A percentile compares a stretch with the other conserved stretches of the same genome.
Evolutionary conservation across 2,888 invertebrate species (phyloP).

Genomic region (Cynaeus angustus): DNA sequence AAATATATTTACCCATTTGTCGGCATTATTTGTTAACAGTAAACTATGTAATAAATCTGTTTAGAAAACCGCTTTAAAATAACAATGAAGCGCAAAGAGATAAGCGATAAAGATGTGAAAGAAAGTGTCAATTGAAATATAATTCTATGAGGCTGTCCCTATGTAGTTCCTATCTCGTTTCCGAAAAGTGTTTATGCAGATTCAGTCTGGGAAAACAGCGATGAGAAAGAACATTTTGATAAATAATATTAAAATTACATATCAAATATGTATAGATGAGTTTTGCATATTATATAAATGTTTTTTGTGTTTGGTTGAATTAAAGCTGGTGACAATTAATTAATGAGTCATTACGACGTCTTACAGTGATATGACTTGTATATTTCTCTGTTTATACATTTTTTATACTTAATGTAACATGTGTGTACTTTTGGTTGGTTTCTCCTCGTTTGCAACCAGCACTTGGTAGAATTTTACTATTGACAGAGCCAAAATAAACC

Average conservation of each 20-base stretch:
- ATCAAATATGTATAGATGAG: conserved; percentile 8
- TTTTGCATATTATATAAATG: conserved; percentile 22
- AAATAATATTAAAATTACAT: background rate
- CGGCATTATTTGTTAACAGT: no score
- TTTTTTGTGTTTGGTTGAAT: conserved; percentile 14
- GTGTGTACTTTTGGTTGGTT: conserved; percentile 22
- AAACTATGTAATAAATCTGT: no score
- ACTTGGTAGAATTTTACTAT: conserved; percentile 44
- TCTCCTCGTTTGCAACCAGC: conserved; percentile 14
- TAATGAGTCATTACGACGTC: conserved; percentile 21
- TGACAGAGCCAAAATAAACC: conserved; percentile 44
- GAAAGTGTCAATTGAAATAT: no score
- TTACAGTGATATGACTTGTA: background rate
- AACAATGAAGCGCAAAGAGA: no score
- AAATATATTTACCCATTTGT: no score
- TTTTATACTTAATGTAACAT: conserved; percentile 18
- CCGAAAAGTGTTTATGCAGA: no score
- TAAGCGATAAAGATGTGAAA: no score
- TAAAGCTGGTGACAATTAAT: conserved; percentile 15
- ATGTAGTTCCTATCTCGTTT: no score
- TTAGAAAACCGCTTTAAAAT: no score
- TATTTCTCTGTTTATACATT: background rate
- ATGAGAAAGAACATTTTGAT: background rate
- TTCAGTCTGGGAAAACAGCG: no score
- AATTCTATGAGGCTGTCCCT: no score